phyloP scores from a whole-genome alignment of 2,113 vertebrate species.

The Gopherus evgoodei region DNA sequence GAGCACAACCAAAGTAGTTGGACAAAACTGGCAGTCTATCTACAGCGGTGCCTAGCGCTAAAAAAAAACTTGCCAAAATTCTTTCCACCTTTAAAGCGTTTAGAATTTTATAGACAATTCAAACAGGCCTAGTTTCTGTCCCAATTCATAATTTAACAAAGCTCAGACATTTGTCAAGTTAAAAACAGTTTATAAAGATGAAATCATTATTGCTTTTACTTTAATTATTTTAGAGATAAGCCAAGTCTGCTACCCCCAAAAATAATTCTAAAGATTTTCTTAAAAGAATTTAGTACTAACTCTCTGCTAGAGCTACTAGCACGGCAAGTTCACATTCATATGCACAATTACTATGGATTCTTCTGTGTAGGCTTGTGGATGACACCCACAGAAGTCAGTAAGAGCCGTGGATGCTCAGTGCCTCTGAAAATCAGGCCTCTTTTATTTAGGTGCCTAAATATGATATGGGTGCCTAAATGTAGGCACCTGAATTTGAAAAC shows the following conservation, averaged over 20 bases:
- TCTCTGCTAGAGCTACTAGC: background rate
- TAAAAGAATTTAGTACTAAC: background rate
- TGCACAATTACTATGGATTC: background rate
- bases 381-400: background rate
- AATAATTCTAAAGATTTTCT: background rate
- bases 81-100: background rate
- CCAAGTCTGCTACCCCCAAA: background rate
- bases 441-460: background rate
- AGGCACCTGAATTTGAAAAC: background rate
- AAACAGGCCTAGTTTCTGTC: background rate
- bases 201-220: background rate
- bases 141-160: background rate
- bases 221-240: background rate
- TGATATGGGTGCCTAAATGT: background rate
- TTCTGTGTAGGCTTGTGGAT: background rate
- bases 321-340: background rate
- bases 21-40: background rate
- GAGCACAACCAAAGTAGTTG: background rate
- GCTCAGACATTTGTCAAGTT: background rate
- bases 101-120: background rate
- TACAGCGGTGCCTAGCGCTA: background rate
- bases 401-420: background rate
- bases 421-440: background rate
- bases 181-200: background rate
- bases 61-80: background rate